Conservation (phyloP, 2,888 invertebrate species). For the Luperina testacea region DNA sequence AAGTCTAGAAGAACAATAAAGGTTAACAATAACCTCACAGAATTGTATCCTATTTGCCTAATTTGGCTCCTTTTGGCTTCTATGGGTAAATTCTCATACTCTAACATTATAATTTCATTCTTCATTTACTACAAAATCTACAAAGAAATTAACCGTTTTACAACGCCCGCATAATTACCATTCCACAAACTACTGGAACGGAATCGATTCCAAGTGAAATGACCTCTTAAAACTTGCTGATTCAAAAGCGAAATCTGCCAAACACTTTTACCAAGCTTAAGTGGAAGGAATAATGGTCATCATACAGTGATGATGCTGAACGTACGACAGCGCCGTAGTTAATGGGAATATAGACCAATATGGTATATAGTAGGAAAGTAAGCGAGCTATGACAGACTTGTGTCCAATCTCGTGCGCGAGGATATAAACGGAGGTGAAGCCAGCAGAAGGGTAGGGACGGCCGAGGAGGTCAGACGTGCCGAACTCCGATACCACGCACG, state of each 20-base stretch:
- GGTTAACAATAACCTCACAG: not conserved
- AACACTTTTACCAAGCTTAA: not conserved
- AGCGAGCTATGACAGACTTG: constrained; percentile 90
- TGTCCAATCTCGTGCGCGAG: constrained; percentile 96
- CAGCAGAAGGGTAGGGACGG: constrained; percentile 95
- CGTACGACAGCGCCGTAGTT: not conserved
- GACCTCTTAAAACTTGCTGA: constrained; percentile 3
- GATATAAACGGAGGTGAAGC: constrained; percentile 95
- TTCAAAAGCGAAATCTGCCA: not conserved
- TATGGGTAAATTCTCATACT: not conserved
- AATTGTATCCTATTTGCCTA: not conserved
- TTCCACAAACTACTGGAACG: not conserved
- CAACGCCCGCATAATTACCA: constrained; percentile 44
- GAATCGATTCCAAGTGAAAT: constrained; percentile 33
- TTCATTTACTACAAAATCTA: constrained; percentile 26
- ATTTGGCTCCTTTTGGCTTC: constrained; percentile 1
- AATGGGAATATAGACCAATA: not conserved
- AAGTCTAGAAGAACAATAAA: not conserved
- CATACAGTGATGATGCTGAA: not conserved
- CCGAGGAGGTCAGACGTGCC: constrained; percentile 93
- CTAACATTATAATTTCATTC: not conserved
- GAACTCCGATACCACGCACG: constrained; percentile 94
- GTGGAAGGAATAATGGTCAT: not conserved
- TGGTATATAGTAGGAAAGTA: constrained; percentile 23
- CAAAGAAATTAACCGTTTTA: constrained; percentile 15